Evolutionary conservation across 1,140 invertebrate genomes (phyloP).

Genomic region (Drosophila tropicalis): DNA sequence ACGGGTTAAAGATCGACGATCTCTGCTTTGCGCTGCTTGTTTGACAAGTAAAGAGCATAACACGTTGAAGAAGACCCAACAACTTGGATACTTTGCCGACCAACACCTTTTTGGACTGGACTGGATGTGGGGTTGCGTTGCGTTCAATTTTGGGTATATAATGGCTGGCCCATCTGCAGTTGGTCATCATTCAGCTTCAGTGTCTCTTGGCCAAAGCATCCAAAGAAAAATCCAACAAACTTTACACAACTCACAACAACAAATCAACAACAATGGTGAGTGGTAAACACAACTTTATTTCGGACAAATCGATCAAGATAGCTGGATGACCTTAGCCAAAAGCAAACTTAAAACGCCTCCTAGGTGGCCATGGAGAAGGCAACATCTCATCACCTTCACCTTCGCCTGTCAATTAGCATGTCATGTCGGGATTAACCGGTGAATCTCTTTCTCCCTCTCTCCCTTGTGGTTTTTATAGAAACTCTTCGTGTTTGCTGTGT

Average conservation of each 20-base stretch:
- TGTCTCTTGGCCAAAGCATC: constrained; percentile 59
- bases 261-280: constrained; percentile 72
- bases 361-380: not conserved
- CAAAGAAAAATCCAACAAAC: constrained; percentile 64
- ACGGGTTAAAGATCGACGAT: constrained; percentile 35
- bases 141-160: constrained; percentile 53
- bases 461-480: constrained; percentile 52
- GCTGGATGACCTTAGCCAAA: constrained; percentile 42
- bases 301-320: constrained; percentile 39
- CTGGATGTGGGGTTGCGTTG: constrained; percentile 18
- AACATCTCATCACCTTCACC: constrained; percentile 28
- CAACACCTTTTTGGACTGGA: constrained; percentile 29
- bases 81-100: constrained; percentile 23
- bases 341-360: constrained; percentile 20
- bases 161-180: constrained; percentile 63
- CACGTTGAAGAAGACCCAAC: constrained; percentile 18
- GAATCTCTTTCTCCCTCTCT: constrained; percentile 5
- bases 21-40: constrained; percentile 26
- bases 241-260: constrained; percentile 52
- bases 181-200: constrained; percentile 71
- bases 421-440: constrained; percentile 16
- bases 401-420: constrained; percentile 52
- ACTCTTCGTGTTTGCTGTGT: constrained; percentile 76
- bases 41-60: constrained; percentile 36
- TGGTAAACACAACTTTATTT: not conserved